Evolutionary conservation across 2,888 invertebrate genomes (phyloP).

Genomic region (Lepas anatifera): DNA sequence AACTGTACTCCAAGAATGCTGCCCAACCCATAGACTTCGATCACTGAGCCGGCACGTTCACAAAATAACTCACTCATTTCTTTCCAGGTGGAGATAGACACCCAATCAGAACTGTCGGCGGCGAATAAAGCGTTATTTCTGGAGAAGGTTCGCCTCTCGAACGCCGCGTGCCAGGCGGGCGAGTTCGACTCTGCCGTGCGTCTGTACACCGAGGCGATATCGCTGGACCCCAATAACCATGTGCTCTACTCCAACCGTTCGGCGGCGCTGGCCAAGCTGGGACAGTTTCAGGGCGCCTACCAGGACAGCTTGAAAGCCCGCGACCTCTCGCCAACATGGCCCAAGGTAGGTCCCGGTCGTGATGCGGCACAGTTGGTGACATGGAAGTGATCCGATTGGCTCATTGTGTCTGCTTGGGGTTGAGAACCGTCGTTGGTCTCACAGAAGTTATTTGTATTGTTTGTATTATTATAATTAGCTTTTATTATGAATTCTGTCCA

Average conservation of each 20-base stretch:
- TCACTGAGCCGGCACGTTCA: too few relatives aligned
- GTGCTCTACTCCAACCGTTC: slow-evolving; percentile 89
- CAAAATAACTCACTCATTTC: too few relatives aligned
- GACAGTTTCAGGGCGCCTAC: slow-evolving; percentile 77
- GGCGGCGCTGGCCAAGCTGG: slow-evolving; percentile 85
- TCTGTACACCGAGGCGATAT: slow-evolving; percentile 86
- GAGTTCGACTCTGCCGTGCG: slow-evolving; percentile 84
- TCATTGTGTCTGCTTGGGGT: too few relatives aligned
- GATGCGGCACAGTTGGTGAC: too few relatives aligned
- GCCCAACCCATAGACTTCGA: too few relatives aligned
- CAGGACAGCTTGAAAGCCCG: slow-evolving; percentile 86
- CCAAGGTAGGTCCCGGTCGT: slow-evolving; percentile 59
- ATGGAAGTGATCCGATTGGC: too few relatives aligned
- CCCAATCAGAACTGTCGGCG: background rate
- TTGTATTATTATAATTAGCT: too few relatives aligned
- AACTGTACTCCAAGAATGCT: too few relatives aligned
- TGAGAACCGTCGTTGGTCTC: too few relatives aligned
- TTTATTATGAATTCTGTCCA: too few relatives aligned
- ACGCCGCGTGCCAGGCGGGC: slow-evolving; percentile 58
- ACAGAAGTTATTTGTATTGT: too few relatives aligned
- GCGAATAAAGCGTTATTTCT: slow-evolving; percentile 65
- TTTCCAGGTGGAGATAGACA: background rate
- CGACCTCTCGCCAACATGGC: slow-evolving; percentile 89
- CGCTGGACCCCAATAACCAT: slow-evolving; percentile 75
- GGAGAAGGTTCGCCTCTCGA: slow-evolving; percentile 55